Evolutionary conservation across 2,797 vertebrate genomes (phyloP), one percentile per base, ranked within the genome.

Genomic region (Limosa lapponica): DNA sequence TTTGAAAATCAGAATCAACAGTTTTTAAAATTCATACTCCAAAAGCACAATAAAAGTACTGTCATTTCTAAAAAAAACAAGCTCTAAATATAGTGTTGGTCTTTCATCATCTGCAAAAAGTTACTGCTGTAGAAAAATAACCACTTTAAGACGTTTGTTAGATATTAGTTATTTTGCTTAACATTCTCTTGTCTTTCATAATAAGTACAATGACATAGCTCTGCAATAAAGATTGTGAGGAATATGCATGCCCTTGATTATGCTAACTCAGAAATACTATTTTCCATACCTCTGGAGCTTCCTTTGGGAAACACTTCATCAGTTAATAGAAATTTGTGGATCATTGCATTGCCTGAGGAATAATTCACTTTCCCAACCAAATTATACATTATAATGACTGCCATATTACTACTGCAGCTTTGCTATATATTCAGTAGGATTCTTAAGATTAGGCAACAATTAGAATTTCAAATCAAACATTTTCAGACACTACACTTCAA

Each of bases 381-480:
- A 64, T 89, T 96, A 90, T 62, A 65, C 52, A 81, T 90, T 87
- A 48, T 86, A 37, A 57, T 32, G 16, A 37, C 66, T 74, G 18
- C 43, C 16, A 65, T 89, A 66, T 85, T 89, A 67, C 46, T 87
- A 75, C 16, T 72, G 58, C 12, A 90, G 6, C 13, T 44, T 80
- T 89, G 14, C 2, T 67, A 46, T 46, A 75, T 16, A 65, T 90
- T 96, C 55, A 83, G 23, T 93, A 91, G 37, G 67, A 73, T 92
- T 66, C 43, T 77, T 91, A 87, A 91, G 67, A 96, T 89, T 85
- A 90, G 18, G 34, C 4, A 72, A 87, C 16, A 83, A 95, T 89
- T 91, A 94, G 28, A 59, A 95, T 81, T 81, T 90, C 8, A 95
- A 81, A 92, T 87, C 37, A 94, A 93, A 73, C 69, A 32, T 87